Percentiles rank a stretch among this genome's conserved stretches.
These are phyloP conservation scores for Hydrophis major DNA, from an alignment of 2,797 vertebrate genomes.

Conservation along the genomic window DNA sequence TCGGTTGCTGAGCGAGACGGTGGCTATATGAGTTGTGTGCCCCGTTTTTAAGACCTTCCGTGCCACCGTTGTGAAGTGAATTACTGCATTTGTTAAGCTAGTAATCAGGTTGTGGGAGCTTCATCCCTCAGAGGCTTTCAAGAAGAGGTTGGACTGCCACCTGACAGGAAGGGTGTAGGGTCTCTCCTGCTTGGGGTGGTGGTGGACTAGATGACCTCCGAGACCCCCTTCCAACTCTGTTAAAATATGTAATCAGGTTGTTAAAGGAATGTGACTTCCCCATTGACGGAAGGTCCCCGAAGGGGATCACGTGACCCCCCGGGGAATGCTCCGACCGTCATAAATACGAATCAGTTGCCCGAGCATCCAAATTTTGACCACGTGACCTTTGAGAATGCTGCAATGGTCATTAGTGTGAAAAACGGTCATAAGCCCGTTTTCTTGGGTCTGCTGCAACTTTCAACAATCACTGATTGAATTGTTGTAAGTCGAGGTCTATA, in stretches of 20 bases:
- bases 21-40: too few species aligned
- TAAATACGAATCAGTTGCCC: neutral
- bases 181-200: too few species aligned
- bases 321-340: neutral
- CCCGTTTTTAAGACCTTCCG: neutral
- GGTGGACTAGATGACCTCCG: too few species aligned
- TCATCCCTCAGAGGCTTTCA: too few species aligned
- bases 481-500: neutral
- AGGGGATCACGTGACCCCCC: too few species aligned
- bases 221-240: too few species aligned
- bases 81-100: neutral
- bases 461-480: neutral
- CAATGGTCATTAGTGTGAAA: neutral
- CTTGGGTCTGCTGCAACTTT: neutral
- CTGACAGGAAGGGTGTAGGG: too few species aligned
- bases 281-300: too few species aligned
- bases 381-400: rapidly evolving
- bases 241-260: neutral
- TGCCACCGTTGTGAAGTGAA: rapidly evolving
- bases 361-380: neutral
- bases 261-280: neutral
- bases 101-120: too few species aligned
- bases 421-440: neutral
- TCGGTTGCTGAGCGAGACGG: too few species aligned
- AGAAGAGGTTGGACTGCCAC: too few species aligned